Percentiles rank a stretch among this genome's conserved stretches.
These are phyloP conservation scores for Unio pictorum DNA, from an alignment of 2,888 invertebrate genomes.

Conservation along the genomic window DNA sequence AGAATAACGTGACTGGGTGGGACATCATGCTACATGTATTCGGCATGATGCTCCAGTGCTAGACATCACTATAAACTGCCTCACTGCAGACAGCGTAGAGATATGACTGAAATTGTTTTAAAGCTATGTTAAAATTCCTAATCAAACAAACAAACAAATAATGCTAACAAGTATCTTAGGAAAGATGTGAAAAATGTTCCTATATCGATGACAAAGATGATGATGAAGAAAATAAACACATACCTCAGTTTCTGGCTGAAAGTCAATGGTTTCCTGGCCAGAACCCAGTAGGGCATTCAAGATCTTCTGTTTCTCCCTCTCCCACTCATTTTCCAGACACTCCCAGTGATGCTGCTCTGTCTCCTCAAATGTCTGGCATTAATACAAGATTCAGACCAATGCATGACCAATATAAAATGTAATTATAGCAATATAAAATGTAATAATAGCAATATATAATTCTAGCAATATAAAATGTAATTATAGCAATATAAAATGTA, in stretches of 20 bases:
- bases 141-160: too few species aligned
- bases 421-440: neutral
- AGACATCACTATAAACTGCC: too few species aligned
- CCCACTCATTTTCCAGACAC: constrained; percentile 90
- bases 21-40: too few species aligned
- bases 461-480: neutral
- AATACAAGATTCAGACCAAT: constrained; percentile 28
- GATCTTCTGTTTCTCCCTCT: constrained; percentile 89
- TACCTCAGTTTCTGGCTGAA: constrained; percentile 69
- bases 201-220: neutral
- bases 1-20: too few species aligned
- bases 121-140: too few species aligned
- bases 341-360: constrained; percentile 79
- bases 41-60: too few species aligned
- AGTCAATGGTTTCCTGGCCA: constrained; percentile 85
- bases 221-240: constrained; percentile 2
- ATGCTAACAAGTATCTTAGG: too few species aligned
- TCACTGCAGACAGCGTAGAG: too few species aligned
- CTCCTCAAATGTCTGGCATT: constrained; percentile 75
- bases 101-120: too few species aligned
- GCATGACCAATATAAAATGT: neutral
- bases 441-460: neutral
- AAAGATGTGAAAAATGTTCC: too few species aligned
- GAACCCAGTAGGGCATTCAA: constrained; percentile 91
- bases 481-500: neutral